Percentiles rank a stretch among this genome's conserved stretches.
phyloP scores from a whole-genome alignment of 2,797 vertebrate species.

The Picus viridis region DNA sequence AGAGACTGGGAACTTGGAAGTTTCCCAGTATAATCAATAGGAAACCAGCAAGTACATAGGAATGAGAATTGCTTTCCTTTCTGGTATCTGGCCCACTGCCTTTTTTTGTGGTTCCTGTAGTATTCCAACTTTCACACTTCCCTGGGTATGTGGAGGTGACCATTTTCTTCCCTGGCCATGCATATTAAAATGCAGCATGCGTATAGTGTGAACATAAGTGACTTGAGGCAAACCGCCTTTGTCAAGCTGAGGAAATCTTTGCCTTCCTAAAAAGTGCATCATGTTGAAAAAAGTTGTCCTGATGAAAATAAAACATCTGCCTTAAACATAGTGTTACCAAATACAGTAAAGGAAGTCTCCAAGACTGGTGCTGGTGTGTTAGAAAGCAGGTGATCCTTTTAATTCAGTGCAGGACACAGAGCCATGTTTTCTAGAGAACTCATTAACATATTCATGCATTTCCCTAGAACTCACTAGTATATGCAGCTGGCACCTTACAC shows the following conservation, averaged over 20 bases:
- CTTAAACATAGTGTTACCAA: background rate
- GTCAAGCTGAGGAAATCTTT: background rate
- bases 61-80: conserved; percentile 43
- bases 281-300: background rate
- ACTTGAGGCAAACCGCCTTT: background rate
- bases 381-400: too few species aligned
- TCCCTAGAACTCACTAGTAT: too few species aligned
- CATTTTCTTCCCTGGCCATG: background rate
- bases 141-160: background rate
- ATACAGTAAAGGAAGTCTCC: too few species aligned
- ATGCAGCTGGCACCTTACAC: too few species aligned
- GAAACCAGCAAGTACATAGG: conserved; percentile 23
- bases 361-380: too few species aligned
- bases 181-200: background rate
- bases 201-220: background rate
- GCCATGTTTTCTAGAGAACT: too few species aligned
- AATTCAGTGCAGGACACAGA: too few species aligned
- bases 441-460: too few species aligned
- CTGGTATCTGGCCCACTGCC: conserved; percentile 18
- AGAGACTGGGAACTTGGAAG: conserved; percentile 25
- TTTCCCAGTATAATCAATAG: conserved; percentile 52
- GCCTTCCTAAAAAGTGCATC: background rate
- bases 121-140: background rate
- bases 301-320: background rate
- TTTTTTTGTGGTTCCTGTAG: conserved; percentile 7